Evolutionary conservation across 2,888 invertebrate species (phyloP).

Genomic region (Aspidiotus rigidus): DNA sequence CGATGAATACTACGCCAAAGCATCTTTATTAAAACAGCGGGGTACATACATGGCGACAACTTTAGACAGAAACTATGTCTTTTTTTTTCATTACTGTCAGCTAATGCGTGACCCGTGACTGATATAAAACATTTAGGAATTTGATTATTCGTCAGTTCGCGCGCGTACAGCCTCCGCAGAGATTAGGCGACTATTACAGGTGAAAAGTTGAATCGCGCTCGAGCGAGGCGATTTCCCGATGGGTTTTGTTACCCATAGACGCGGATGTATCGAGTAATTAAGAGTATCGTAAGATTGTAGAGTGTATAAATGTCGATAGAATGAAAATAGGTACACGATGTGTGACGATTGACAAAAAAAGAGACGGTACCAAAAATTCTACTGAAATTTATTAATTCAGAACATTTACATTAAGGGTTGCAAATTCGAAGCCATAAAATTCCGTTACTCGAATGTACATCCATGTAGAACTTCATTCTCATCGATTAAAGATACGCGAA

Average conservation of each 20-base stretch:
- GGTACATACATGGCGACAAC: slow-evolving; percentile 3
- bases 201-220: slow-evolving; percentile 17
- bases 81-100: not conserved
- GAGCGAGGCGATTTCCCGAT: not conserved
- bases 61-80: slow-evolving; percentile 20
- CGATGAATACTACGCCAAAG: not conserved
- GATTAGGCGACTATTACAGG: slow-evolving; percentile 18
- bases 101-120: slow-evolving; percentile 8
- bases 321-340: too few relatives aligned
- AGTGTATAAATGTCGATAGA: too few relatives aligned
- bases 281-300: too few relatives aligned
- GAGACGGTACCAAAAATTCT: too few relatives aligned
- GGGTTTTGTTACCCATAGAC: not conserved
- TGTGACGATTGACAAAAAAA: too few relatives aligned
- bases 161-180: slow-evolving; percentile 1
- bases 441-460: too few relatives aligned
- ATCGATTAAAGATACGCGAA: not conserved
- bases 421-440: too few relatives aligned
- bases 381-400: too few relatives aligned
- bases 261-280: too few relatives aligned
- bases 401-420: too few relatives aligned
- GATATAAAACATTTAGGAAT: slow-evolving; percentile 26
- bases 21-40: slow-evolving; percentile 22
- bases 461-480: too few relatives aligned
- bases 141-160: slow-evolving; percentile 20